Base-by-base conservation (phyloP, 1,140 invertebrate genomes). In the Saccostrea cuccullata region DNA sequence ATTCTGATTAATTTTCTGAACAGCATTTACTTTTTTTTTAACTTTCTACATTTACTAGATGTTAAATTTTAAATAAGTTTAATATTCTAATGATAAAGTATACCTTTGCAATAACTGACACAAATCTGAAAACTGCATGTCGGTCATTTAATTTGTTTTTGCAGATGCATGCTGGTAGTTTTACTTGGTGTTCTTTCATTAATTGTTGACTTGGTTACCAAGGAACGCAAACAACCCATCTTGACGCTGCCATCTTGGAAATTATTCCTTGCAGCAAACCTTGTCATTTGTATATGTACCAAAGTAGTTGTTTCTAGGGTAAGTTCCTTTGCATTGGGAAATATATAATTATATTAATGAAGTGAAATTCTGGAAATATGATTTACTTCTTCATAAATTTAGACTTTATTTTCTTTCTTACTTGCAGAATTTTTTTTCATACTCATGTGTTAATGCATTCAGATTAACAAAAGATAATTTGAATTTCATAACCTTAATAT, bases 241-340 rank as follows among this genome's bases (percentile, higher is more conserved):
- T 55, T 89, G 47, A 13, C 40, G 15, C 60, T 89, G 40, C 89
- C 89, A 36, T 77, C 89, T 11, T 85, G 86, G 84, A 89, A 89
- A 55, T 60, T 89, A 15, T 87, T 89, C 30, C 84, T 87, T n/a
- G 47, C 83, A 70, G 67, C 86, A 12, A 89, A 86, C 82, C 56
- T 89, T 11, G 77, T 86, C 12, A 70, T 89, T n/a, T 82, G 89
- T 86, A 36, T 87, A 12, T 86, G 89, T 82, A 58, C 87, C 6
- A 89, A 87, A 73, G 58, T 85, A 58, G 55, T 85, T 60, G 55
- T 85, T 23, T 85, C 56, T 56, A 58, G 55, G 56, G 84, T 85
- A 85, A 85, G 56, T 2, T 84, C 6, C 2, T 55, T 8, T 47
- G 47, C 47, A 47, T 47, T 47, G 47, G 5, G 47, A 47, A 36